phyloP scores from a whole-genome alignment of 2,113 vertebrate genomes.

The Pterocles orientalis region DNA sequence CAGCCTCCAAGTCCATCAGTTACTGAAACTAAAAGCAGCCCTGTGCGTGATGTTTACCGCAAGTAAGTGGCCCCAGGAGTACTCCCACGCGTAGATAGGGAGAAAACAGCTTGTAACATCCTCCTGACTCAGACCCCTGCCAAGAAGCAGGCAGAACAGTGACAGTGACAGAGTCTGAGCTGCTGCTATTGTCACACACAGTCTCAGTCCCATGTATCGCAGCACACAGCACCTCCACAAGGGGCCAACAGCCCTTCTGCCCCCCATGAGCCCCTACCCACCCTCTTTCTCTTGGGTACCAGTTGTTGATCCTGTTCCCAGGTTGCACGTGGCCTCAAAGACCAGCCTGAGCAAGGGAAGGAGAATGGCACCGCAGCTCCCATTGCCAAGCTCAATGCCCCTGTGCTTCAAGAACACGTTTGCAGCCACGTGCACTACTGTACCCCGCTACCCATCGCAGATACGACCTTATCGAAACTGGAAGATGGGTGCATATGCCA shows the following conservation, averaged over 20 bases:
- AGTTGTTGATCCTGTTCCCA: neutral
- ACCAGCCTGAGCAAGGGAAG: neutral
- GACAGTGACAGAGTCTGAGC: neutral
- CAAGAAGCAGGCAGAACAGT: neutral
- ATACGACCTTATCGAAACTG: neutral
- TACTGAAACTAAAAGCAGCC: neutral
- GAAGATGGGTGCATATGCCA: neutral
- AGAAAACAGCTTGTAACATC: too few species aligned
- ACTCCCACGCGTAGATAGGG: neutral
- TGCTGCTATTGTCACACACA: neutral
- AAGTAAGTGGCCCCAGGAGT: fast-evolving
- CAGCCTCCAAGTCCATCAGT: neutral
- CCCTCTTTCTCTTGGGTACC: neutral
- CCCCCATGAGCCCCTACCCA: neutral
- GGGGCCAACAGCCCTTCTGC: neutral
- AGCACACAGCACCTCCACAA: neutral
- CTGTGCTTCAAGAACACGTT: neutral
- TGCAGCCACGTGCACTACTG: neutral
- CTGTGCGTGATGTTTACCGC: fast-evolving
- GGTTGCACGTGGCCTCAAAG: neutral
- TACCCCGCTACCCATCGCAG: too few species aligned
- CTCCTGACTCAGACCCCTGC: neutral
- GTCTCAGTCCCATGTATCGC: fast-evolving
- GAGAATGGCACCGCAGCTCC: neutral
- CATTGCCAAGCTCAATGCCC: neutral